Evolutionary conservation across 2,113 vertebrate genomes (phyloP).

Genomic region (Henicopernis longicauda): DNA sequence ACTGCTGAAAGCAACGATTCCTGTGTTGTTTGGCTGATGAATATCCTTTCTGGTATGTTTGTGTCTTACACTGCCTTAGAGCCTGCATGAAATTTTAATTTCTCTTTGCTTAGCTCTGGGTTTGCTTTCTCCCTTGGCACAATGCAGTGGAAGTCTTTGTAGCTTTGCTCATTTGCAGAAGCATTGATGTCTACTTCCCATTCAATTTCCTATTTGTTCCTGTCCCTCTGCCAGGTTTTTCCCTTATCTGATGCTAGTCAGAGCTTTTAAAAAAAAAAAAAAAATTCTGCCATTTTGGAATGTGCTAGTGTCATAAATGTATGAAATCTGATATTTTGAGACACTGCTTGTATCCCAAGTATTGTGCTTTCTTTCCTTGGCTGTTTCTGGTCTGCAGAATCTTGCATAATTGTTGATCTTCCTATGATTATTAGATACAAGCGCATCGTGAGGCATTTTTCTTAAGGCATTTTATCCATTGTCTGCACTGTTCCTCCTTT

Average conservation of each 20-base stretch:
- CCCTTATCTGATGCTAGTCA: conserved; percentile 16
- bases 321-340: neutral
- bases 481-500: neutral
- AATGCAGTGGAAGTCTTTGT: neutral
- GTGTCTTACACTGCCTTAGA: neutral
- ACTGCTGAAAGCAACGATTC: neutral
- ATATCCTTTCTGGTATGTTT: neutral
- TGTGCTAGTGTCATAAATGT: neutral
- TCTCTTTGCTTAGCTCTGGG: neutral
- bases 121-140: neutral
- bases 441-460: neutral
- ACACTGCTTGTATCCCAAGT: neutral
- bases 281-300: neutral
- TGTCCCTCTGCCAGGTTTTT: neutral
- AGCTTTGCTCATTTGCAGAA: neutral
- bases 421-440: neutral
- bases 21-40: neutral
- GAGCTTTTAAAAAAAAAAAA: neutral
- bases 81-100: conserved; percentile 39
- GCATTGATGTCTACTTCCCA: neutral
- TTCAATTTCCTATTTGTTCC: neutral
- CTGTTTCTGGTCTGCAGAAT: neutral
- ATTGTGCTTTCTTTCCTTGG: neutral
- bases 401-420: neutral
- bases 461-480: neutral